Base-by-base conservation (phyloP, 1,140 invertebrate genomes). In the Bombyx mandarina region DNA sequence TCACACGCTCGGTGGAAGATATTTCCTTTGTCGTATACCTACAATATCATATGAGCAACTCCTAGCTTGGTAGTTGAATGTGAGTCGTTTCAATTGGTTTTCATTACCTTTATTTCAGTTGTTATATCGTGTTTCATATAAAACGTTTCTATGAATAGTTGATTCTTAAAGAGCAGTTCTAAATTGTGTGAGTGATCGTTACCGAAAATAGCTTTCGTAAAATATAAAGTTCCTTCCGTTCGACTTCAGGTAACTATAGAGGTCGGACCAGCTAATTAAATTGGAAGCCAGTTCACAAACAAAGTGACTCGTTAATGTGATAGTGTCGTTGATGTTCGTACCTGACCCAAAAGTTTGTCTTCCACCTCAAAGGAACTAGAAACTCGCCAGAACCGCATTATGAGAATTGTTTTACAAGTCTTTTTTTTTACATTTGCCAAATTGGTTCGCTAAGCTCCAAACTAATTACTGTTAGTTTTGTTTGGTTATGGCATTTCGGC, bases 231-330 rank as follows among this genome's bases (percentile, higher is more conserved):
- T 12, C n/a, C 22, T 22, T 26, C 42, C 5, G 45, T 57, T 48
- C 50, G 51, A 61, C 46, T 54, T 56, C 45, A 49, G 50, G 52
- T 52, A 55, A 52, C 52, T 60, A 49, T 43, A 51, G 51, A 51
- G 57, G 12, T 12, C 26, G 22, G 54, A 49, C 43, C 43, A 50
- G 52, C 65, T 75, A 75, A 75, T 75, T 68, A 73, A 75, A 75
- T 75, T 69, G 66, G 65, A 63, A 67, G 63, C 63, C 69, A 60
- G 66, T 68, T 63, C 54, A 45, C 67, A 65, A 64, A 65, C 69
- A 63, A 67, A 71, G 66, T 68, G 61, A 66, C 62, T 64, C 63
- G 71, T 71, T 73, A 72, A 73, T 72, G 63, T 67, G 62, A 75
- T 77, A 72, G 66, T 67, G 66, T 69, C 69, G 61, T 58, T 65